Evolutionary conservation across 2,113 vertebrate species (phyloP), one percentile per base, ranked within the genome.

Genomic region (Triplophysa siluroides): DNA sequence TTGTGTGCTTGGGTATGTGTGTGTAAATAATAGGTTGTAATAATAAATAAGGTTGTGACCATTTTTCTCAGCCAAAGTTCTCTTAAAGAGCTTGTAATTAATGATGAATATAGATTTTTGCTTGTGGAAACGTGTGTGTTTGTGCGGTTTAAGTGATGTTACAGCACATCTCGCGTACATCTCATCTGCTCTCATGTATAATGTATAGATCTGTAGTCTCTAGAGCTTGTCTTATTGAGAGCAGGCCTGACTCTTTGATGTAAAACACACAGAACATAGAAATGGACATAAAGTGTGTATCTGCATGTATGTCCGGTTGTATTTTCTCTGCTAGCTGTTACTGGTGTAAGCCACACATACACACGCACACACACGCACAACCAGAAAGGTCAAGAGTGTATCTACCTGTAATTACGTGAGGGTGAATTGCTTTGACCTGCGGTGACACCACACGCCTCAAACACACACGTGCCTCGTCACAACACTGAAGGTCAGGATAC

Each of bases 121-220:
- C 33, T 6, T 38, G 33, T 8, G 33, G 33, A 72, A 24, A 67
- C 50, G 14, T 72, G n/a, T 50, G 61, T 67, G 41, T 71, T 52
- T 45, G 73, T 41, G 67, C 54, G 58, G 23, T 58, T 80, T 43
- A 66, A 69, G 47, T 24, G 26, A 24, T 78, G 58, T 47, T 78
- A 33, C 63, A 47, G 26, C 62, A 33, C 5, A 3, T 70, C 67
- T 75, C 45, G 29, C 58, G 4, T 33, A 45, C 33, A 47, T 60
- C 47, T 16, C 38, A 24, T 78, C 74, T 92, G 83, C 92, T 89
- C 91, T 92, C 88, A 90, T 92, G 87, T 90, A 92, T 92, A 91
- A 93, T 91, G 88, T 88, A 92, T 81, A 66, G 78, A 79, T 87
- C 85, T 85, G 88, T 80, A 87, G 87, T 91, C 88, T 65, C 21